Evolutionary conservation across 1,140 invertebrate genomes (phyloP).

Genomic region (Aradophagus sp.): DNA sequence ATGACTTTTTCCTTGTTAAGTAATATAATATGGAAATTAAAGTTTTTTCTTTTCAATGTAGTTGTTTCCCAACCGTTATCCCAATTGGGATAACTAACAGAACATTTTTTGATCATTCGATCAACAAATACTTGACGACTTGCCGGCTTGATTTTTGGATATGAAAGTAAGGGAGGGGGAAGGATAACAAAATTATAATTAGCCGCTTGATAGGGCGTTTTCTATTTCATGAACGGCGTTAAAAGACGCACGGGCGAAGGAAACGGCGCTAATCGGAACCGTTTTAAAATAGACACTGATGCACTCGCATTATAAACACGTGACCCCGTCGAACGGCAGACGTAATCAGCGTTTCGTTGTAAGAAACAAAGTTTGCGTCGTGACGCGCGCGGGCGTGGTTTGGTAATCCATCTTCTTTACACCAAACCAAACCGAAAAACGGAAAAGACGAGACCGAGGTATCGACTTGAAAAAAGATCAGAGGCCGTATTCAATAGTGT

Average conservation of each 20-base stretch:
- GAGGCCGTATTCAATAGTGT: too few species aligned
- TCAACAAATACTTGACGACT: too few species aligned
- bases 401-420: conserved; percentile 57
- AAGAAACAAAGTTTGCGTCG: conserved; percentile 48
- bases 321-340: conserved; percentile 51
- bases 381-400: conserved; percentile 43
- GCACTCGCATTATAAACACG: conserved; percentile 42
- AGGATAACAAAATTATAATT: conserved; percentile 45
- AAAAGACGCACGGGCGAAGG: conserved; percentile 11
- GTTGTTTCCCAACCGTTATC: too few species aligned
- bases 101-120: too few species aligned
- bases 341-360: conserved; percentile 38
- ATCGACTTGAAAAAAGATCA: too few species aligned
- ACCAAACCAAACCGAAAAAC: conserved; percentile 29
- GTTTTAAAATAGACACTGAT: conserved; percentile 49
- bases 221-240: conserved; percentile 31
- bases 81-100: too few species aligned
- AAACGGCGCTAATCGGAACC: conserved; percentile 31
- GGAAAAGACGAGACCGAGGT: conserved; percentile 34
- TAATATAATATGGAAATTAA: too few species aligned
- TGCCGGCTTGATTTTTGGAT: too few species aligned
- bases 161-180: too few species aligned
- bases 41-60: too few species aligned
- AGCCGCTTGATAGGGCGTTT: conserved; percentile 37
- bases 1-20: too few species aligned